phyloP scores from a whole-genome alignment of 2,113 vertebrate genomes.

The Nothocercus julius region DNA sequence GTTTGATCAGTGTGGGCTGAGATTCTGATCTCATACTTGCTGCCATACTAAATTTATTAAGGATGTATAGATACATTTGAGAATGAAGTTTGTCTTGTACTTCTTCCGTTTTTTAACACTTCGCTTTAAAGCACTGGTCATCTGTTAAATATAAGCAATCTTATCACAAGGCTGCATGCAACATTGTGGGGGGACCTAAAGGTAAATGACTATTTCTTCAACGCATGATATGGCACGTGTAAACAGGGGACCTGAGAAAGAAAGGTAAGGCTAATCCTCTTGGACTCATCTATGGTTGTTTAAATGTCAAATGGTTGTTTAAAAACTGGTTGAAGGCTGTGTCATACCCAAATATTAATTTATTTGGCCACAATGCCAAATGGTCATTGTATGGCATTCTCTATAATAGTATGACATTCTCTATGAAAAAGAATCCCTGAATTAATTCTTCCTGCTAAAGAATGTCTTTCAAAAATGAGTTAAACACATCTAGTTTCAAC shows the following conservation, averaged over 20 bases:
- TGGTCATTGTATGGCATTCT: background rate
- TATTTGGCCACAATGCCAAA: background rate
- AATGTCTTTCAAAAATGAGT: background rate
- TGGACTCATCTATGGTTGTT: background rate
- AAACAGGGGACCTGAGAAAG: background rate
- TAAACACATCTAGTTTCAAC: background rate
- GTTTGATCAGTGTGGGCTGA: accelerated
- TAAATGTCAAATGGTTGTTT: background rate
- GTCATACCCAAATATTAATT: background rate
- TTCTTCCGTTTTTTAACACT: background rate
- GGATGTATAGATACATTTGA: background rate
- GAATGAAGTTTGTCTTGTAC: background rate
- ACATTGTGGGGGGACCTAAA: accelerated
- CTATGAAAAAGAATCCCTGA: background rate
- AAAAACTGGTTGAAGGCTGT: background rate
- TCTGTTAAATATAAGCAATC: background rate
- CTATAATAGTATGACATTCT: background rate
- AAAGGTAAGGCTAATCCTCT: background rate
- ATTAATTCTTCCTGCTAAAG: background rate
- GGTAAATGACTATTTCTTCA: background rate
- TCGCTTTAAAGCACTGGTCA: background rate
- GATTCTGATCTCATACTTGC: background rate
- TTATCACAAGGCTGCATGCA: background rate
- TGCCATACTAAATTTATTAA: background rate
- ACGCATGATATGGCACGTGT: background rate